Evolutionary conservation across 2,797 vertebrate species (phyloP).

Genomic region (Botia almorhae): DNA sequence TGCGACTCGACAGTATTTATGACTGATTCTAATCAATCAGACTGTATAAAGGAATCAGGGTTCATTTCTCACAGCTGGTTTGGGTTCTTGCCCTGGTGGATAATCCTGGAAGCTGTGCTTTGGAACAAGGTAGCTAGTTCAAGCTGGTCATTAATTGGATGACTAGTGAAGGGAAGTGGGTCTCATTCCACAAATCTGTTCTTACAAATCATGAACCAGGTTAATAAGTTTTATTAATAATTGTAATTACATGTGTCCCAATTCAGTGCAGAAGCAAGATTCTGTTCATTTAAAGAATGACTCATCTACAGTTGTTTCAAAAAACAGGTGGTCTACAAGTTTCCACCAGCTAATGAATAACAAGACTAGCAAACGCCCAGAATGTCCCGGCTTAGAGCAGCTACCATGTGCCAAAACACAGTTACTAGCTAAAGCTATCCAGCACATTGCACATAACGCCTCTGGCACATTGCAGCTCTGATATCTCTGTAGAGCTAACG

Average conservation of each 20-base stretch:
- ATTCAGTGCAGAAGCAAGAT: too few relatives aligned
- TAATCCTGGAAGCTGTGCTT: background rate
- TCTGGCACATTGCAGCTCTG: background rate
- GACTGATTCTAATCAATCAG: constrained; percentile 12
- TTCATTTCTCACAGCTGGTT: constrained; percentile 1
- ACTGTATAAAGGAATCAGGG: background rate
- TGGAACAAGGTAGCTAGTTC: background rate
- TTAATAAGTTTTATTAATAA: too few relatives aligned
- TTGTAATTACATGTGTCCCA: too few relatives aligned
- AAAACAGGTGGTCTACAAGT: too few relatives aligned
- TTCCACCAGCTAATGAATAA: too few relatives aligned
- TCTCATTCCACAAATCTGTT: background rate
- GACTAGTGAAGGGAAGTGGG: background rate
- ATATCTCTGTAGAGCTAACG: constrained; percentile 7
- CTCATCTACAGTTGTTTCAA: too few relatives aligned
- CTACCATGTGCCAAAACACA: too few relatives aligned
- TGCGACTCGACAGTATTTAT: background rate
- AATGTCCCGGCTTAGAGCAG: too few relatives aligned
- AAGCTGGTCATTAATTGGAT: background rate
- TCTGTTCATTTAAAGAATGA: too few relatives aligned
- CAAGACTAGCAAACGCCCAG: too few relatives aligned
- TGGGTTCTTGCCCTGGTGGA: background rate
- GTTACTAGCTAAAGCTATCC: background rate
- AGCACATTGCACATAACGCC: background rate
- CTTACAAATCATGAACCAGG: background rate